Conservation (phyloP, 2,797 vertebrate species). For the Pseudopleuronectes americanus region DNA sequence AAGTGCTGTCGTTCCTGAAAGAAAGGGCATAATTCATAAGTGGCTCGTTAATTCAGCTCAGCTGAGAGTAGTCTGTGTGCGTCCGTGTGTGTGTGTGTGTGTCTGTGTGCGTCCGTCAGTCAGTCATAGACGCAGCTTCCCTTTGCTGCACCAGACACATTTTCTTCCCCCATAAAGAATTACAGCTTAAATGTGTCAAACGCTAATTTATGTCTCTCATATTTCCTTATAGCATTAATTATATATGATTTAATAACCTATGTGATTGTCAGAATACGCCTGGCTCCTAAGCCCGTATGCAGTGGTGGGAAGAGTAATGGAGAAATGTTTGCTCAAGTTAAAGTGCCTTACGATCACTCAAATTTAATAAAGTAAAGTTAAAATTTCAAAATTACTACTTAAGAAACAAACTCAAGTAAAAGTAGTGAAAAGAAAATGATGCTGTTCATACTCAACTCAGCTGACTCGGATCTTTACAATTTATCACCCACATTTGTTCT, state of each 20-base stretch:
- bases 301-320: background rate
- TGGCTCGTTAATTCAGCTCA: conserved; percentile 68
- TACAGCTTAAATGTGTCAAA: background rate
- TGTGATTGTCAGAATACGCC: background rate
- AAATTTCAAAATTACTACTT: background rate
- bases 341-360: background rate
- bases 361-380: background rate
- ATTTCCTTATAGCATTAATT: background rate
- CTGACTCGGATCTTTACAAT: too few species aligned
- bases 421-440: too few species aligned
- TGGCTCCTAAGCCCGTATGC: background rate
- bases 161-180: too few species aligned
- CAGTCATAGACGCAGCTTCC: too few species aligned
- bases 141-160: too few species aligned
- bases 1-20: conserved; percentile 95
- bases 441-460: too few species aligned
- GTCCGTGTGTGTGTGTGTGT: too few species aligned
- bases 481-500: too few species aligned
- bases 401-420: background rate
- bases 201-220: too few species aligned
- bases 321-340: background rate
- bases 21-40: conserved; percentile 77
- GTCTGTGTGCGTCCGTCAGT: too few species aligned
- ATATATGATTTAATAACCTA: background rate
- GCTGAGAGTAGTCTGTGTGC: conserved; percentile 43